These are phyloP conservation scores for Petrocephalus schoutedeni DNA, from an alignment of 2,797 vertebrate species.

Conservation along the genomic window DNA sequence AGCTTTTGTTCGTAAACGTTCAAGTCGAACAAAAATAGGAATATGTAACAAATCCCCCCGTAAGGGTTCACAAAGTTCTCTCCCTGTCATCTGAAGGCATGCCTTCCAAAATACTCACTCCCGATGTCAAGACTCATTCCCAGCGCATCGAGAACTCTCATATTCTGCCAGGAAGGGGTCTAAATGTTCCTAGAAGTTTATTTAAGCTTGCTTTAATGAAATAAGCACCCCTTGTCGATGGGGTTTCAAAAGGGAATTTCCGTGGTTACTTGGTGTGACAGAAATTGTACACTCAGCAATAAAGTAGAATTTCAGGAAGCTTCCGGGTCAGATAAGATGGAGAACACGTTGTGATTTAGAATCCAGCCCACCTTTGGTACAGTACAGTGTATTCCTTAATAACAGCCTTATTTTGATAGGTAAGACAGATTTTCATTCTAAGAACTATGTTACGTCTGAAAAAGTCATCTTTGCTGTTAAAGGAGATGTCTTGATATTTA, in stretches of 20 bases:
- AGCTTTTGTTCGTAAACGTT: neutral
- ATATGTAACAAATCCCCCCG: constrained; percentile 23
- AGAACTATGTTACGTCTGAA: neutral
- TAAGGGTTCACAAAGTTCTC: constrained; percentile 32
- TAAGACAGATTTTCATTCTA: constrained; percentile 1
- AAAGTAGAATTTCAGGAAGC: constrained; percentile 20
- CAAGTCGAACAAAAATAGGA: neutral
- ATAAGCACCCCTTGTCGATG: constrained; percentile 40
- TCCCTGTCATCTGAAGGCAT: constrained; percentile 46
- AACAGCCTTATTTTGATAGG: neutral
- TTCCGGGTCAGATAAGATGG: constrained; percentile 10
- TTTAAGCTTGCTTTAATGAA: constrained; percentile 35
- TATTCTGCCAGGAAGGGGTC: constrained; percentile 33
- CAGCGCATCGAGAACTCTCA: constrained; percentile 17
- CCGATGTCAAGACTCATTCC: constrained; percentile 36
- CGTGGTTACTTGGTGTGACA: constrained; percentile 28
- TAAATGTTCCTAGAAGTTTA: constrained; percentile 40
- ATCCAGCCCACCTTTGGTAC: constrained; percentile 2
- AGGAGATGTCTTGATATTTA: neutral
- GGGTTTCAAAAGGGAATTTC: constrained; percentile 38
- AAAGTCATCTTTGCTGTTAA: neutral
- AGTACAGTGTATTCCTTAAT: neutral
- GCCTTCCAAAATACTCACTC: constrained; percentile 58
- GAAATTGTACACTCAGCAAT: constrained; percentile 39
- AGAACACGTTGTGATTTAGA: neutral